Evolutionary conservation across 2,113 vertebrate genomes (phyloP).

Genomic region (Damaliscus lunatus): DNA sequence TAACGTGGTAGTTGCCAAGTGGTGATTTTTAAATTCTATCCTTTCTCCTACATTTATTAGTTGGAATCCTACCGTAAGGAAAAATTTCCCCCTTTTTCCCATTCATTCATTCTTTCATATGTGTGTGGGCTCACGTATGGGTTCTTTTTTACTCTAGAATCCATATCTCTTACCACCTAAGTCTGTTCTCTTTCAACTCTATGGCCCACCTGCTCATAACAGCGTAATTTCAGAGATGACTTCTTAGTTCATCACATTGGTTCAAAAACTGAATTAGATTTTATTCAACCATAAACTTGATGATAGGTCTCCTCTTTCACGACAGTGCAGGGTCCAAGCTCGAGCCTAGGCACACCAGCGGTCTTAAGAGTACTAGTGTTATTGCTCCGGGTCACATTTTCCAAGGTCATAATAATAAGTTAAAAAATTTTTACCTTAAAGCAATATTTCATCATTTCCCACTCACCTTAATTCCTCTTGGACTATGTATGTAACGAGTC

Average conservation of each 20-base stretch:
- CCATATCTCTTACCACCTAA: background rate
- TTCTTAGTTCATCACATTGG: background rate
- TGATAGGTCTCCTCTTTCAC: background rate
- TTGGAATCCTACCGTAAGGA: background rate
- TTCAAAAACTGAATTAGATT: background rate
- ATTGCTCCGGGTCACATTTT: background rate
- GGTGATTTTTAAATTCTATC: background rate
- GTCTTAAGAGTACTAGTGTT: background rate
- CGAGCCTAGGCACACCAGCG: background rate
- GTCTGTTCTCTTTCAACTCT: background rate
- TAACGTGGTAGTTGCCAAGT: background rate
- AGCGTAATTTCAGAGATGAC: background rate
- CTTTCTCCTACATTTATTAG: background rate
- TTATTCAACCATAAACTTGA: background rate
- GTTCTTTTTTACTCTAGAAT: background rate
- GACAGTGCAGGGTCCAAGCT: background rate
- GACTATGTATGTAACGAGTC: background rate
- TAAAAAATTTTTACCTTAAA: background rate
- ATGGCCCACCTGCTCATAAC: background rate
- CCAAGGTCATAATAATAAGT: background rate
- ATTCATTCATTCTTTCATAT: background rate
- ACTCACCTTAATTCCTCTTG: background rate
- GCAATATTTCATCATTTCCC: background rate
- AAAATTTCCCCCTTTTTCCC: background rate
- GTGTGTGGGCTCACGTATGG: background rate